These are phyloP conservation scores for Aporrectodea caliginosa DNA, from an alignment of 1,140 invertebrate genomes.

Conservation along the genomic window DNA sequence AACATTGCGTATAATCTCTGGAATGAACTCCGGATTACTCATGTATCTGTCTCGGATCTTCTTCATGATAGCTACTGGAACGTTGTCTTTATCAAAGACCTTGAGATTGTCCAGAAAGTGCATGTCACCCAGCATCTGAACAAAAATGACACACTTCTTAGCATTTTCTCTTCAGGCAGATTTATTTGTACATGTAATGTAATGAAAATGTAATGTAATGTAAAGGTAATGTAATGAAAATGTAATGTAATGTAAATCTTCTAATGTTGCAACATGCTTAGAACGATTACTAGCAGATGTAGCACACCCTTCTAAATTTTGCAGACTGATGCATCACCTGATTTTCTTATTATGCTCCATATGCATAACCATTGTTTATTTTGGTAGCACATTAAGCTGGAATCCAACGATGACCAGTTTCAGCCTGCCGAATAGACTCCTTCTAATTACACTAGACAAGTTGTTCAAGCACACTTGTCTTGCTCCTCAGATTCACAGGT, in stretches of 20 bases:
- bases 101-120: conserved; percentile 58
- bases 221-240: too few relatives aligned
- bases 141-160: conserved; percentile 60
- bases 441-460: too few relatives aligned
- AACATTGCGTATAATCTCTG: conserved; percentile 52
- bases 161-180: conserved; percentile 62
- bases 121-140: conserved; percentile 63
- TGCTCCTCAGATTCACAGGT: too few relatives aligned
- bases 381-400: too few relatives aligned
- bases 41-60: conserved; percentile 52
- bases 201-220: not conserved
- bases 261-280: not conserved
- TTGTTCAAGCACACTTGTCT: too few relatives aligned
- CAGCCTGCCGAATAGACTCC: too few relatives aligned
- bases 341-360: too few relatives aligned
- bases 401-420: too few relatives aligned
- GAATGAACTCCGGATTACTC: conserved; percentile 54
- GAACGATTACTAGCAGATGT: not conserved
- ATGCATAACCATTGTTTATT: too few relatives aligned
- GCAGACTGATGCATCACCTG: too few relatives aligned
- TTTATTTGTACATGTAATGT: not conserved
- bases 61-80: conserved; percentile 49
- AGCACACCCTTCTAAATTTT: too few relatives aligned
- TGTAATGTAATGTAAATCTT: not conserved
- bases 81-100: conserved; percentile 58